Base-by-base conservation (phyloP, 2,797 vertebrate species). In the Etheostoma perlongum region DNA sequence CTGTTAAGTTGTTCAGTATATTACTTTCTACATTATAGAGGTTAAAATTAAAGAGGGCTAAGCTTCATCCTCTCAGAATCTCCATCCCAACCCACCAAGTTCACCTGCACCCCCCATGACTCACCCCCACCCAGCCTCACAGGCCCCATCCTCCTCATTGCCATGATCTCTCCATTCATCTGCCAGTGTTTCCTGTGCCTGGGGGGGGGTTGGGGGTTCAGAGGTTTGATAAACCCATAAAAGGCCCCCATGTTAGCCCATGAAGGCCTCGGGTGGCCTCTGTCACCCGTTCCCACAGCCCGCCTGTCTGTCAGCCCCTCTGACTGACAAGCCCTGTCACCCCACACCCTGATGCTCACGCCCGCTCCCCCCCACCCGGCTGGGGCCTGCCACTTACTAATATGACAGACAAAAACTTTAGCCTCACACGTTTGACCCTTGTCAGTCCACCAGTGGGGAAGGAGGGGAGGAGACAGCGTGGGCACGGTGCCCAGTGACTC, bases 161-260 rank as follows among this genome's bases (percentile, higher is more conserved):
- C 83, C 91, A 84, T 92, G 93, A 94, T 94, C 93, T 91, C 88
- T 93, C 90, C 92, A 94, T 95, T 95, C 90, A 93, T 92, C 62
- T 88, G 76, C 79, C 91, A 83, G 63, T 25, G 36, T 74, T 94
- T 94, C 92, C 93, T 94, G 87, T 90, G 74, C 65, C 40, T 21
- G 5, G 72, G 79, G 83, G 84, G 81, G 87, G 21, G 21, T 23
- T 25, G 82, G 88, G 89, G 90, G 91, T 78, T 86, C 92, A 92
- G 82, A 63, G 23, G 83, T 84, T 90, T 93, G 91, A 94, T 92
- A 90, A 94, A 95, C 87, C 83, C 86, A 95, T 93, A 92, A 94
- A 92, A 91, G 92, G 77, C 78, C 82, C 81, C 91, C 91, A 78
- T 67, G 83, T 88, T 88, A 84, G 80, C 71, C 85, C 81, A 75